Evolutionary conservation across 2,113 vertebrate species (phyloP).

Genomic region (Tricholaema leucomelas): DNA sequence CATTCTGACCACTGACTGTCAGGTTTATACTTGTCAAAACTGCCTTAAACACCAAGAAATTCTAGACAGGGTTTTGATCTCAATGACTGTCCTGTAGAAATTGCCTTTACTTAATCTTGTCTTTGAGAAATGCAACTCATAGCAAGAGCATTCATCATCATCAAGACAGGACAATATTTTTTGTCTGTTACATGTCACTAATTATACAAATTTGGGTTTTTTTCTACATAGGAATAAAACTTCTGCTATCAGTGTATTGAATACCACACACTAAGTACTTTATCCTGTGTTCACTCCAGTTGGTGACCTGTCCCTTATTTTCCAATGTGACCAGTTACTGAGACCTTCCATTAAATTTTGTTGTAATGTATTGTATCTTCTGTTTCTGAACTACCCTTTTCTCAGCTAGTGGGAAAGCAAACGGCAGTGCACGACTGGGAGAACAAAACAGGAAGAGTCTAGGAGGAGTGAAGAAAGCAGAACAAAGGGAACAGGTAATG

Average conservation of each 20-base stretch:
- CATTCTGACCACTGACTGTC: slow-evolving; percentile 52
- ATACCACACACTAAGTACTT: not conserved
- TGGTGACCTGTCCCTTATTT: not conserved
- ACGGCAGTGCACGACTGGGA: not conserved
- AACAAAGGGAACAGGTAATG: not conserved
- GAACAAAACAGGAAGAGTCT: not conserved
- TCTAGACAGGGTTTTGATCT: slow-evolving; percentile 11
- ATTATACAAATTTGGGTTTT: not conserved
- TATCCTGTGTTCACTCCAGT: not conserved
- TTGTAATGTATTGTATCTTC: not conserved
- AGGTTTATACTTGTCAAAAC: slow-evolving; percentile 39
- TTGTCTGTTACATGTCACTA: not conserved
- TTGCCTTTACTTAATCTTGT: not conserved
- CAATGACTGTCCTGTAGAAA: not conserved
- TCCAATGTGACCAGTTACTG: not conserved
- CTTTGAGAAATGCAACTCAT: not conserved
- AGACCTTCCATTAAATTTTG: not conserved
- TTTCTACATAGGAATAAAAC: not conserved
- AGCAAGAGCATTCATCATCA: not conserved
- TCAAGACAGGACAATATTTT: not conserved
- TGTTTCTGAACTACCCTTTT: not conserved
- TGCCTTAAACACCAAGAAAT: not conserved
- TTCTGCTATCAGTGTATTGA: not conserved
- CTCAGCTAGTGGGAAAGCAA: not conserved
- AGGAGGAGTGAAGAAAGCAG: not conserved